Percentiles rank a stretch among this genome's conserved stretches.
Conservation (phyloP, 2,888 invertebrate species). For the Crepidodera aurea region DNA sequence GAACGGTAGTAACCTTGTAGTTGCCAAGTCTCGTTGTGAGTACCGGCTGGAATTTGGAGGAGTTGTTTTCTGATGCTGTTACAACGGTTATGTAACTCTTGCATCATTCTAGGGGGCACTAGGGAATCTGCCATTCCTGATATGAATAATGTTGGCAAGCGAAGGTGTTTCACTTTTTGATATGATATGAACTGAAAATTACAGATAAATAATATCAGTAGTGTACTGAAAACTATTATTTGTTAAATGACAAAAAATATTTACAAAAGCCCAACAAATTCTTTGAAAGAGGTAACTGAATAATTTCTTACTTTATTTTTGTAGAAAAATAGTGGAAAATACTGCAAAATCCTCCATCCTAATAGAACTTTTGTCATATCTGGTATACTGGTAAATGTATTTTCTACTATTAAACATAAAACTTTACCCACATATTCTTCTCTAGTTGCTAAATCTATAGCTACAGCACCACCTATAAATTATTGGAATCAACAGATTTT, state of each 20-base stretch:
- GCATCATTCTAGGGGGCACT: slow-evolving; percentile 92
- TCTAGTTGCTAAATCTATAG: slow-evolving; percentile 83
- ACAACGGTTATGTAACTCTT: slow-evolving; percentile 78
- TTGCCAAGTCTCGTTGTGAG: slow-evolving; percentile 96
- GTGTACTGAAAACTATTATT: no score
- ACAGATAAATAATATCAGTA: background rate
- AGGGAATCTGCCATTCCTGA: slow-evolving; percentile 87
- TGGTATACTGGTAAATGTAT: slow-evolving; percentile 94
- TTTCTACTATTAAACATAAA: slow-evolving; percentile 90
- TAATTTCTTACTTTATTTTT: slow-evolving; percentile 88
- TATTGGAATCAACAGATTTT: no score
- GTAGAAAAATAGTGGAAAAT: slow-evolving; percentile 83
- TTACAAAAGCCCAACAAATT: no score
- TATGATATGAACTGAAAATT: slow-evolving; percentile 73
- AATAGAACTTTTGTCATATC: slow-evolving; percentile 89
- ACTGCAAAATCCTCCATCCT: slow-evolving; percentile 74
- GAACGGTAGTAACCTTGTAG: slow-evolving; percentile 79
- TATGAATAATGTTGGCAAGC: slow-evolving; percentile 84
- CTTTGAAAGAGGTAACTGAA: no score
- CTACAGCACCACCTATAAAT: slow-evolving; percentile 84
- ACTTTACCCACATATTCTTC: slow-evolving; percentile 80
- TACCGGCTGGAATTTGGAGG: slow-evolving; percentile 80
- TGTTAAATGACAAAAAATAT: no score
- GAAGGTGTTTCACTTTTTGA: slow-evolving; percentile 76
- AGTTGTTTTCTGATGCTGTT: slow-evolving; percentile 80